Evolutionary conservation across 1,140 invertebrate species (phyloP).

Genomic region (Zaprionus kolodkinae): DNA sequence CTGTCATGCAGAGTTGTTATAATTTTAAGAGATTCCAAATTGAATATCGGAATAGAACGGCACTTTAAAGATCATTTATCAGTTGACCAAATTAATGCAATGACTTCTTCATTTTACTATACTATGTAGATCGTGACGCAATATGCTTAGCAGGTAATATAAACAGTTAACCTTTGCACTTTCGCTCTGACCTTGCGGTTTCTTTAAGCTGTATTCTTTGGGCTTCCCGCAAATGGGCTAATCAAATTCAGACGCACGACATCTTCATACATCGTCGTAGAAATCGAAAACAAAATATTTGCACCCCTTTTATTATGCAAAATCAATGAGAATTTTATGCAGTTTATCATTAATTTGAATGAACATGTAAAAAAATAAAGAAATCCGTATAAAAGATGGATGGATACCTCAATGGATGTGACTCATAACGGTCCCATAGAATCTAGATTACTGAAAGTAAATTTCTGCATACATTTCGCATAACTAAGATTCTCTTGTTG

Average conservation of each 20-base stretch:
- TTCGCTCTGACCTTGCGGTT: slow-evolving; percentile 60
- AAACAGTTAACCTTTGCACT: slow-evolving; percentile 59
- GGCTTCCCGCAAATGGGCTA: slow-evolving; percentile 41
- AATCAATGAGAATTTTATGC: slow-evolving; percentile 40
- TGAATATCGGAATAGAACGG: too few species aligned
- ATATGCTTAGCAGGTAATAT: slow-evolving; percentile 16
- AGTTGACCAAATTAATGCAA: too few species aligned
- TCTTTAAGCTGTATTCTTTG: slow-evolving; percentile 18
- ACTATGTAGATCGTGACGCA: slow-evolving; percentile 17
- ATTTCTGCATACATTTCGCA: slow-evolving; percentile 43
- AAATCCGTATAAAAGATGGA: slow-evolving; percentile 39
- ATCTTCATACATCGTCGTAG: slow-evolving; percentile 15
- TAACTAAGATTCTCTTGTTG: slow-evolving; percentile 22
- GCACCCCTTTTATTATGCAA: slow-evolving; percentile 33
- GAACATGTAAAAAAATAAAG: slow-evolving; percentile 20
- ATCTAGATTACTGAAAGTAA: slow-evolving; percentile 75
- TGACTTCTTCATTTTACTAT: too few species aligned
- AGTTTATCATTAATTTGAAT: slow-evolving; percentile 36
- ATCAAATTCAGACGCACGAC: slow-evolving; percentile 60
- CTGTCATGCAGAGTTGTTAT: too few species aligned
- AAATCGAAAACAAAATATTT: slow-evolving; percentile 43
- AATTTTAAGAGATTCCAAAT: too few species aligned
- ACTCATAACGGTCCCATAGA: slow-evolving; percentile 66
- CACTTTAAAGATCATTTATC: too few species aligned
- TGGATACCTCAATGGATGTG: slow-evolving; percentile 61